Percentiles rank a stretch among this genome's conserved stretches.
phyloP scores from a whole-genome alignment of 2,888 invertebrate genomes.

The Globia sparganii region DNA sequence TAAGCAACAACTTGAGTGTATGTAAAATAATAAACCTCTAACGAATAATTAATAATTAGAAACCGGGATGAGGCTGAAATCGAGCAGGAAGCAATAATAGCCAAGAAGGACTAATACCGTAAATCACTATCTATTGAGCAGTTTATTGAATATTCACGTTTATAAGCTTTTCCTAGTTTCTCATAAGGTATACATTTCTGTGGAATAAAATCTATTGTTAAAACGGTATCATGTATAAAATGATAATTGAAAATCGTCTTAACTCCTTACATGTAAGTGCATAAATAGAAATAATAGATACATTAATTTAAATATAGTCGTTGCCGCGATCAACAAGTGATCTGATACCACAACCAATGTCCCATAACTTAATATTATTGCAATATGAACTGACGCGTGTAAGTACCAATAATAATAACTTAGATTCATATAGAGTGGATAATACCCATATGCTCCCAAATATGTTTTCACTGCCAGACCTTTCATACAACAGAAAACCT shows the following conservation, averaged over 20 bases:
- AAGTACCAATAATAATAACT: constrained; percentile 35
- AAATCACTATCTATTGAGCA: background rate
- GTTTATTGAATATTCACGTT: constrained; percentile 11
- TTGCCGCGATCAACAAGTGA: constrained; percentile 21
- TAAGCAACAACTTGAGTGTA: background rate
- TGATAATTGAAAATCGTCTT: constrained; percentile 12
- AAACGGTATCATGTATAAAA: constrained; percentile 20
- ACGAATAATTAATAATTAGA: background rate
- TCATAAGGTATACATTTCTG: background rate
- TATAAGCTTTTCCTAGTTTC: background rate
- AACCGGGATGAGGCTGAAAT: background rate
- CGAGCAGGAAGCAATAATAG: background rate
- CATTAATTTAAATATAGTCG: constrained; percentile 32
- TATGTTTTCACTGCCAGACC: background rate
- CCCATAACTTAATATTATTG: constrained; percentile 38
- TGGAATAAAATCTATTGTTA: constrained; percentile 17
- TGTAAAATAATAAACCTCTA: too few species aligned
- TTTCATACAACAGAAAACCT: background rate
- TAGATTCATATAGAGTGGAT: constrained; percentile 34
- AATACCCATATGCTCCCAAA: background rate
- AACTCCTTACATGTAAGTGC: background rate
- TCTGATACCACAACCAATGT: constrained; percentile 26
- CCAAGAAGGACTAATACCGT: background rate
- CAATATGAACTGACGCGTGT: constrained; percentile 27
- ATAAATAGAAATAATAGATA: constrained; percentile 27